Evolutionary conservation across 1,140 invertebrate species (phyloP), one percentile per base, ranked within the genome.

Genomic region (Drosophila parabipectinata): DNA sequence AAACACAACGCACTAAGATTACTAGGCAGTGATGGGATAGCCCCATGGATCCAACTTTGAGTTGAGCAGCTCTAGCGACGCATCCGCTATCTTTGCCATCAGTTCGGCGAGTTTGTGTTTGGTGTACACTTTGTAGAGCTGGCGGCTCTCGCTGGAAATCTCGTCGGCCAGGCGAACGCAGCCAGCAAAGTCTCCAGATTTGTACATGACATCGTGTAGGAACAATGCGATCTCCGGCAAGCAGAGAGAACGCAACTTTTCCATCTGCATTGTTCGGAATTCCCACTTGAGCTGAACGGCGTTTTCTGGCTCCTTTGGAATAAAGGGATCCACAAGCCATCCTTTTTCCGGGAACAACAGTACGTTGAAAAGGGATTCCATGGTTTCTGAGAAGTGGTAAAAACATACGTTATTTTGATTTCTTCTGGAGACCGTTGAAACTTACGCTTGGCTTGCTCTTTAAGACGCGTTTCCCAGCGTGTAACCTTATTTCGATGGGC

Each of bases 271-370:
- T 47, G 77, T 62, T 0, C 94, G 91, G 52, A 91, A 60, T 28
- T 90, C 72, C 90, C 91, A 92, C 6, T 82, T 75, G 5, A 87
- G 39, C 7, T 52, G 28, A 4, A 41, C 51, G 5, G 77, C 76
- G 24, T 90, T 76, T 18, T 71, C 77, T 1, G 85, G 88, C 53
- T 77, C 66, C 55, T 90, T 88, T 6, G 69, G 7, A 10, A 80
- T 79, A 62, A 93, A 93, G 5, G 94, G 93, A 91, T 98, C 97
- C 21, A 95, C 94, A 58, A 99, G 93, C 98, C 98, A 99, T 28
- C 97, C 97, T 44, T 96, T 96, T 75, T 97, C 95, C 39, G 97
- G 96, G 89, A 98, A 98, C 1, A 98, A 89, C 24, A 99, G 90
- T 6, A 98, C 95, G 92, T 98, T 98, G 92, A 97, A 98, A 1